phyloP scores from a whole-genome alignment of 2,113 vertebrate species.

The Cygnus atratus region DNA sequence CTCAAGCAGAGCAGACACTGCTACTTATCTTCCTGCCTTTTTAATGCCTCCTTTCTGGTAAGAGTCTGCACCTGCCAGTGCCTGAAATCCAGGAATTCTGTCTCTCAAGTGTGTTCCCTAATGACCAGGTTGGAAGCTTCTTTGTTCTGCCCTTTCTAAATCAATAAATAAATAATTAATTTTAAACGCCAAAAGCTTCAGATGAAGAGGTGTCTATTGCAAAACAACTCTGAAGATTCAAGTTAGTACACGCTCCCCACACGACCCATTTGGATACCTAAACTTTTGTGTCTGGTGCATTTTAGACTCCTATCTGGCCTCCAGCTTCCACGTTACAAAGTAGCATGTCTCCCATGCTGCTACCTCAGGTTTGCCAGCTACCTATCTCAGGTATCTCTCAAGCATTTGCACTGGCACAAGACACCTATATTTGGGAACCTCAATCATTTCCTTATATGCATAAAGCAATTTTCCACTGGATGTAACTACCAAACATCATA shows the following conservation, averaged over 20 bases:
- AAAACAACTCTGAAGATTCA: neutral
- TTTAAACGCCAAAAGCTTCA: neutral
- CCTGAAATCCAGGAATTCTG: neutral
- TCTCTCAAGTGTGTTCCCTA: neutral
- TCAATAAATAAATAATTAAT: neutral
- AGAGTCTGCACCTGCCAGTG: neutral
- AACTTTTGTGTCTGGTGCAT: neutral
- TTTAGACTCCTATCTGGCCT: neutral
- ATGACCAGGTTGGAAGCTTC: neutral
- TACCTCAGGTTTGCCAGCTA: neutral
- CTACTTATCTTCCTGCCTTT: fast-evolving
- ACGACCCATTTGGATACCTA: neutral
- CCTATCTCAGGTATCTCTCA: neutral
- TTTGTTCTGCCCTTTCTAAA: neutral
- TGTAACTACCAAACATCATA: neutral
- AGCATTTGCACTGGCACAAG: neutral
- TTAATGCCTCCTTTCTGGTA: neutral
- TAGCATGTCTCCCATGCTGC: neutral
- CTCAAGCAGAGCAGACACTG: neutral
- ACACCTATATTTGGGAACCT: neutral
- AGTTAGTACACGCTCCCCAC: neutral
- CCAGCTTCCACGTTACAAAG: neutral
- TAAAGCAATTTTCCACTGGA: neutral
- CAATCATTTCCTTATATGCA: neutral
- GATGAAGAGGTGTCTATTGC: neutral